phyloP scores from a whole-genome alignment of 2,888 invertebrate species.

The Selenia dentaria region DNA sequence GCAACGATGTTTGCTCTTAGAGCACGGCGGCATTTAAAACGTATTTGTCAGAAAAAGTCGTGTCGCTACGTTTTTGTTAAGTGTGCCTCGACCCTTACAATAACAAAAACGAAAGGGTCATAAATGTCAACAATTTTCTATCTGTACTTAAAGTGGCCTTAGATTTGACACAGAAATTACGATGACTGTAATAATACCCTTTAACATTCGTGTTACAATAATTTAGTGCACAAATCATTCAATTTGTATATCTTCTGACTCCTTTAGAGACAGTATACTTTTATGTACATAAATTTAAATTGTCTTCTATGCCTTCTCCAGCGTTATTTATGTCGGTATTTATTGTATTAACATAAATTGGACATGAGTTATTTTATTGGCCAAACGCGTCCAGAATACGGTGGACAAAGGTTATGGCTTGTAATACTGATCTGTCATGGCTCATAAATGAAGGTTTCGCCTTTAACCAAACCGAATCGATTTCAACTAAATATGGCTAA shows the following conservation, averaged over 20 bases:
- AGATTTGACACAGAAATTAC: constrained; percentile 26
- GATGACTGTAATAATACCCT: constrained; percentile 19
- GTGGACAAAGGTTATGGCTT: constrained; percentile 75
- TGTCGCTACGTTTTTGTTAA: too few species aligned
- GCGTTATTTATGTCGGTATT: constrained; percentile 81
- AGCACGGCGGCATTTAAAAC: too few species aligned
- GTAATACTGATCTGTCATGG: constrained; percentile 80
- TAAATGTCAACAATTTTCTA: too few species aligned
- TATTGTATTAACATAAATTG: constrained; percentile 85
- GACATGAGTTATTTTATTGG: constrained; percentile 83
- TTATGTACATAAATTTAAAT: constrained; percentile 77
- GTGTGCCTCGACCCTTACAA: too few species aligned
- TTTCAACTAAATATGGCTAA: too few species aligned
- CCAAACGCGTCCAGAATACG: constrained; percentile 72
- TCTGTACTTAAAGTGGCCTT: constrained; percentile 1
- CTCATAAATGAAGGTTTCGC: constrained; percentile 73
- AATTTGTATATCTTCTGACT: constrained; percentile 51
- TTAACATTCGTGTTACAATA: constrained; percentile 28
- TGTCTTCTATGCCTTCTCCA: constrained; percentile 67
- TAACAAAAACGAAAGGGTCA: background rate
- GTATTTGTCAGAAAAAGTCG: too few species aligned
- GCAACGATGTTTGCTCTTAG: too few species aligned
- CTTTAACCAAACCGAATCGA: too few species aligned
- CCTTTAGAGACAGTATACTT: constrained; percentile 55
- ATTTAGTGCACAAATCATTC: constrained; percentile 61